Evolutionary conservation across 2,113 vertebrate species (phyloP).

Genomic region (Aspidoscelis tigris): DNA sequence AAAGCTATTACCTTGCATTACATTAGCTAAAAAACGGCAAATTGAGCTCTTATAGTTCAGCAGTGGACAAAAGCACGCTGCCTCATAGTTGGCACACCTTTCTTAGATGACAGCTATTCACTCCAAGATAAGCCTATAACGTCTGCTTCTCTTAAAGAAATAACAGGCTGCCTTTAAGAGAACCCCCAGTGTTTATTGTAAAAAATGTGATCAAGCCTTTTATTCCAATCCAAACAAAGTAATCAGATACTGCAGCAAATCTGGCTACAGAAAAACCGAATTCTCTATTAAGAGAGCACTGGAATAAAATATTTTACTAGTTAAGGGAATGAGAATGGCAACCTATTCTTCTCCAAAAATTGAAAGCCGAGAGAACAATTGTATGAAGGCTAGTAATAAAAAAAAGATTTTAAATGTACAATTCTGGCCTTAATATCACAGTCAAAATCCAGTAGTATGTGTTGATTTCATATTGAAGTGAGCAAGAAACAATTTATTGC

Average conservation of each 20-base stretch:
- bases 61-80: accelerated
- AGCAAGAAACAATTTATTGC: too few species aligned
- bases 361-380: not conserved
- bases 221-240: not conserved
- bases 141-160: not conserved
- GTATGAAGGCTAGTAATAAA: conserved; percentile 15
- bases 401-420: not conserved
- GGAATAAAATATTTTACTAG: conserved; percentile 31
- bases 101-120: not conserved
- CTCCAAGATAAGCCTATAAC: not conserved
- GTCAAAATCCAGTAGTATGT: not conserved
- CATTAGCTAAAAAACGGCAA: conserved; percentile 18
- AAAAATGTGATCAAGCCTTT: conserved; percentile 1
- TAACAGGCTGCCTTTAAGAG: not conserved
- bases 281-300: conserved; percentile 13
- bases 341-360: conserved; percentile 12
- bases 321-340: conserved; percentile 26
- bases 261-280: not conserved
- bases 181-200: not conserved
- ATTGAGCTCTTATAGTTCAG: not conserved
- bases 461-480: not conserved
- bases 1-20: not conserved
- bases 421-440: not conserved
- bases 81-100: conserved; percentile 8
- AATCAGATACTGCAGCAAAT: not conserved